phyloP scores from a whole-genome alignment of 2,888 invertebrate genomes.

The Megalurothrips usitatus region DNA sequence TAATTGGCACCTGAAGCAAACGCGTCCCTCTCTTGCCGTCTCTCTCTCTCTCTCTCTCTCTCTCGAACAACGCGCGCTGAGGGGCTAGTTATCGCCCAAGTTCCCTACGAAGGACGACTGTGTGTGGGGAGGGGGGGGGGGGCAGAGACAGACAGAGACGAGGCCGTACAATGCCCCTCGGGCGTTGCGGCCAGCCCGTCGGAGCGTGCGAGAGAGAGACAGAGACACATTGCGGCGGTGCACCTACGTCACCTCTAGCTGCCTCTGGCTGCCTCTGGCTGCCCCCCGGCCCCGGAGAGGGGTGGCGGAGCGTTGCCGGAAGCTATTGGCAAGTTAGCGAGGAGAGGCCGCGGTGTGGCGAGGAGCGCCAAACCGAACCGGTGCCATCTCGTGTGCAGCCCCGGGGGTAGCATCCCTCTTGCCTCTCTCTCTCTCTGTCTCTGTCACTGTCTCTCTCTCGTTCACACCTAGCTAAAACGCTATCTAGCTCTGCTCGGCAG shows the following conservation, averaged over 20 bases:
- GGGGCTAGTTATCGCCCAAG: no score
- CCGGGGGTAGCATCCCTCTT: no score
- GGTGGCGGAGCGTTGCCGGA: background rate
- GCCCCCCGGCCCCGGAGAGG: no score
- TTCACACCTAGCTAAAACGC: no score
- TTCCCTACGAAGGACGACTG: no score
- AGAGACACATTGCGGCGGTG: background rate
- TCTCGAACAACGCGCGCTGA: background rate
- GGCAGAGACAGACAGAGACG: background rate
- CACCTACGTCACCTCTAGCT: background rate
- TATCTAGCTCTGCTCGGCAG: no score
- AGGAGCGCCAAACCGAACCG: background rate
- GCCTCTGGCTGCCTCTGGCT: no score
- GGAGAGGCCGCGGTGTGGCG: background rate
- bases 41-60: background rate
- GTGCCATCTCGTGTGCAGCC: background rate
- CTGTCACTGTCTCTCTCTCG: no score
- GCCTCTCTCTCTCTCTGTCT: no score
- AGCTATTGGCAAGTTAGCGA: slow-evolving; percentile 8
- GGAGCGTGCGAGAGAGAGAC: no score
- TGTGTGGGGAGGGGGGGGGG: background rate
- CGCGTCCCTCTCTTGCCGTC: background rate
- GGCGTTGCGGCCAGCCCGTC: background rate
- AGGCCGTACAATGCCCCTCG: background rate
- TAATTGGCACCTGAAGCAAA: slow-evolving; percentile 8